Conservation (phyloP, 2,797 vertebrate genomes). For the Oryzias dopingdopingensis region DNA sequence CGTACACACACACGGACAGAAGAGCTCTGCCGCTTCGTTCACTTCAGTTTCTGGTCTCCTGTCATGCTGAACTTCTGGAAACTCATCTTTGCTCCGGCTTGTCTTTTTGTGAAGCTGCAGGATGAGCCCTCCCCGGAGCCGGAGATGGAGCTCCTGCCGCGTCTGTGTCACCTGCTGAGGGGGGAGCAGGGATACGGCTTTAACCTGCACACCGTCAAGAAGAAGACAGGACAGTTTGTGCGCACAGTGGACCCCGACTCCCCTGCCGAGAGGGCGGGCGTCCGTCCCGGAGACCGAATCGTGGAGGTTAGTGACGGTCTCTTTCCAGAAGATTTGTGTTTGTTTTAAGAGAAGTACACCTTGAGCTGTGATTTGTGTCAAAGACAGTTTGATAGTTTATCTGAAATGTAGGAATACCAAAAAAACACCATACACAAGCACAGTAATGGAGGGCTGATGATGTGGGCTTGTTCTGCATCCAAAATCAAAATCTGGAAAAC, state of each 20-base stretch:
- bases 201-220: slow-evolving; percentile 92
- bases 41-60: not conserved
- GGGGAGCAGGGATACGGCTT: slow-evolving; percentile 88
- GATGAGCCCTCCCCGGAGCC: slow-evolving; percentile 40
- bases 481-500: too few species aligned
- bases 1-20: too few species aligned
- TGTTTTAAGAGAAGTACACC: not conserved
- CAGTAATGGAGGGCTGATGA: too few species aligned
- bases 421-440: too few species aligned
- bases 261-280: slow-evolving; percentile 80
- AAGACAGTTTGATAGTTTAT: too few species aligned
- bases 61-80: too few species aligned
- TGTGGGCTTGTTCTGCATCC: too few species aligned
- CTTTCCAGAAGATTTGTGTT: not conserved
- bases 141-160: slow-evolving; percentile 78
- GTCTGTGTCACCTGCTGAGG: slow-evolving; percentile 86
- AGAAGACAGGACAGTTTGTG: slow-evolving; percentile 86
- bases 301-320: slow-evolving; percentile 79
- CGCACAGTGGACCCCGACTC: slow-evolving; percentile 88
- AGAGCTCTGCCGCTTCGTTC: not conserved
- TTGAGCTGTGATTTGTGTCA: not conserved
- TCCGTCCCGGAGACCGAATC: slow-evolving; percentile 86
- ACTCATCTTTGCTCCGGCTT: not conserved
- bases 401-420: too few species aligned
- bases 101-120: slow-evolving; percentile 25